A percentile compares a stretch with the other conserved stretches of the same genome.
phyloP scores from a whole-genome alignment of 1,140 invertebrate species.

The Ceratoteleas bidentatus region DNA sequence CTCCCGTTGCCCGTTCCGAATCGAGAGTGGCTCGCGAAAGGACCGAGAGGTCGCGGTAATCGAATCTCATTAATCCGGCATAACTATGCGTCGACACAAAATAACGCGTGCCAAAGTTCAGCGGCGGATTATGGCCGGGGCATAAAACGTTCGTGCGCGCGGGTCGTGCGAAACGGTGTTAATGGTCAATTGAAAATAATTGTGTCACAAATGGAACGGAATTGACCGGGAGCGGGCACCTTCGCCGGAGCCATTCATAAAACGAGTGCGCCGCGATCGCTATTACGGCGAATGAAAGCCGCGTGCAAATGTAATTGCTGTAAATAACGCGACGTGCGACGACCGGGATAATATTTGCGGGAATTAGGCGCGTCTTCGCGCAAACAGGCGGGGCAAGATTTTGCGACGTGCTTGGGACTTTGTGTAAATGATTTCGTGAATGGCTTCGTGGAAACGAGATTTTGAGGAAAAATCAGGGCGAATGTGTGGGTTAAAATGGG shows the following conservation, averaged over 20 bases:
- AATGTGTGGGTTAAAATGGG: too few relatives aligned
- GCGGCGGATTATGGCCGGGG: conserved; percentile 12
- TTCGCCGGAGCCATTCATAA: conserved; percentile 42
- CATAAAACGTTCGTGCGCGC: conserved; percentile 26
- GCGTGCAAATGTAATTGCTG: conserved; percentile 1
- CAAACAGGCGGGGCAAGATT: too few relatives aligned
- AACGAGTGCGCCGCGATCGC: conserved; percentile 6
- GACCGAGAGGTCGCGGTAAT: conserved; percentile 32
- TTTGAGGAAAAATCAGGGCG: too few relatives aligned
- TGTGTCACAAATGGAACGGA: conserved; percentile 51
- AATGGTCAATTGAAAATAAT: conserved; percentile 65
- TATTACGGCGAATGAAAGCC: conserved; percentile 15
- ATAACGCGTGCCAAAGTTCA: conserved; percentile 55
- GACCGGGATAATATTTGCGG: too few relatives aligned
- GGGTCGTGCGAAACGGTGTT: conserved; percentile 49
- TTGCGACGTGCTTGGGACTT: too few relatives aligned
- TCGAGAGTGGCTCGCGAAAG: too few relatives aligned
- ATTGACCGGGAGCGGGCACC: conserved; percentile 40
- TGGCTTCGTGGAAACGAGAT: too few relatives aligned
- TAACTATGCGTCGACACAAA: conserved; percentile 29
- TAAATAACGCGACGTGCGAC: neutral
- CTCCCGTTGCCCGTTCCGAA: too few relatives aligned
- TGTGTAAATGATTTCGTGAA: too few relatives aligned
- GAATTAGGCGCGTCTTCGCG: too few relatives aligned
- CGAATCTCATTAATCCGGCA: conserved; percentile 40